Evolutionary conservation across 2,888 invertebrate genomes (phyloP).

Genomic region (Andrena camellia): DNA sequence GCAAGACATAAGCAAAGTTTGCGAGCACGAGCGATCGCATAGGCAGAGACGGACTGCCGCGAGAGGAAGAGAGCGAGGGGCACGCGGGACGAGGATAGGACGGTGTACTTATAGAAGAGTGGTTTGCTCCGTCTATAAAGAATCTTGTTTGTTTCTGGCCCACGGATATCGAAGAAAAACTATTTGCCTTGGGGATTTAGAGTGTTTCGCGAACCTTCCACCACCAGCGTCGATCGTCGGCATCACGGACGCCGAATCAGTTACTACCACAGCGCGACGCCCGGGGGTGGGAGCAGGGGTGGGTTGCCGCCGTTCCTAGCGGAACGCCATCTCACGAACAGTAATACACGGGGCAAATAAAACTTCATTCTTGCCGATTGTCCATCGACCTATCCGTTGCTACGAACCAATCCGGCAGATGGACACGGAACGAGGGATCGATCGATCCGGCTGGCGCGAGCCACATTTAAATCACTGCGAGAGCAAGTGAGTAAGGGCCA

Average conservation of each 20-base stretch:
- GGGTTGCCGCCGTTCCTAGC: constrained; percentile 7
- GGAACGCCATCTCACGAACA: constrained; percentile 55
- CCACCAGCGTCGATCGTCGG: constrained; percentile 2
- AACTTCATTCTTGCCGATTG: constrained; percentile 77
- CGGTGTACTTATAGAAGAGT: constrained; percentile 81
- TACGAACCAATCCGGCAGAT: constrained; percentile 72
- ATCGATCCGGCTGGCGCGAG: constrained; percentile 66
- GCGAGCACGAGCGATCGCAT: constrained; percentile 8
- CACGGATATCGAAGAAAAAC: constrained; percentile 81
- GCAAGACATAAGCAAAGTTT: constrained; percentile 43
- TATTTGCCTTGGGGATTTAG: constrained; percentile 81
- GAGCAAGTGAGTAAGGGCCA: background rate
- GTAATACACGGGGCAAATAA: constrained; percentile 76
- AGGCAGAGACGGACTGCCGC: constrained; percentile 29
- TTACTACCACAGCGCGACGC: constrained; percentile 8
- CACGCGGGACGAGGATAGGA: constrained; percentile 25
- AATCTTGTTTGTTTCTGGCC: constrained; percentile 83
- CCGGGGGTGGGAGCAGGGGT: background rate
- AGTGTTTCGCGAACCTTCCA: constrained; percentile 74
- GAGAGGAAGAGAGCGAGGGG: constrained; percentile 48
- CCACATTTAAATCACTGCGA: constrained; percentile 68
- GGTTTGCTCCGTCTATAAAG: constrained; percentile 82
- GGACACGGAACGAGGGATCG: constrained; percentile 68
- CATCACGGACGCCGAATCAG: constrained; percentile 29
- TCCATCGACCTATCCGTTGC: constrained; percentile 66